These are phyloP conservation scores for Eudyptes chrysolophus DNA, from an alignment of 2,113 vertebrate species.

Conservation along the genomic window DNA sequence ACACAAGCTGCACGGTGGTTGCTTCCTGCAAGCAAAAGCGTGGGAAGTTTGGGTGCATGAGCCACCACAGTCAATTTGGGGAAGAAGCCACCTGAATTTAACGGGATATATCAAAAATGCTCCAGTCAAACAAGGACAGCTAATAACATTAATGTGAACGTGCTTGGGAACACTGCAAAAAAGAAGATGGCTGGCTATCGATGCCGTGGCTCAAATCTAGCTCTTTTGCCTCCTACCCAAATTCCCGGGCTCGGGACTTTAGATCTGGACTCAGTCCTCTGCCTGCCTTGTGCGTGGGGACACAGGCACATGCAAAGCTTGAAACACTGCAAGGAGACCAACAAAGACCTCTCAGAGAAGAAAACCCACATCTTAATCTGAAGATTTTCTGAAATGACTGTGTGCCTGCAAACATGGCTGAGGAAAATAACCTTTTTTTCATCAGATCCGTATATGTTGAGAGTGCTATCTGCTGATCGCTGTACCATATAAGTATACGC, in stretches of 20 bases:
- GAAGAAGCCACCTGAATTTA: not conserved
- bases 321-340: not conserved
- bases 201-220: not conserved
- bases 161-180: not conserved
- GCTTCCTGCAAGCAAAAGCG: fast-evolving
- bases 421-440: not conserved
- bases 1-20: fast-evolving
- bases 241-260: not conserved
- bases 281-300: not conserved
- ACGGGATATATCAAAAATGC: not conserved
- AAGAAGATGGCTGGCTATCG: not conserved
- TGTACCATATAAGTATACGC: not conserved
- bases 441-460: not conserved
- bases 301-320: not conserved
- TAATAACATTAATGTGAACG: fast-evolving
- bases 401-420: not conserved
- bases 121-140: not conserved
- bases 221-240: not conserved
- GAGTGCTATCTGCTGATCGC: not conserved
- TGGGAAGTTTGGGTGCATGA: not conserved
- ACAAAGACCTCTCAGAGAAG: not conserved
- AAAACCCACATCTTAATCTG: not conserved
- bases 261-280: not conserved
- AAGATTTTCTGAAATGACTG: not conserved
- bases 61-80: not conserved